A percentile compares a stretch with the other conserved stretches of the same genome.
Conservation (phyloP, 2,113 vertebrate genomes). For the Paradoxurus hermaphroditus region DNA sequence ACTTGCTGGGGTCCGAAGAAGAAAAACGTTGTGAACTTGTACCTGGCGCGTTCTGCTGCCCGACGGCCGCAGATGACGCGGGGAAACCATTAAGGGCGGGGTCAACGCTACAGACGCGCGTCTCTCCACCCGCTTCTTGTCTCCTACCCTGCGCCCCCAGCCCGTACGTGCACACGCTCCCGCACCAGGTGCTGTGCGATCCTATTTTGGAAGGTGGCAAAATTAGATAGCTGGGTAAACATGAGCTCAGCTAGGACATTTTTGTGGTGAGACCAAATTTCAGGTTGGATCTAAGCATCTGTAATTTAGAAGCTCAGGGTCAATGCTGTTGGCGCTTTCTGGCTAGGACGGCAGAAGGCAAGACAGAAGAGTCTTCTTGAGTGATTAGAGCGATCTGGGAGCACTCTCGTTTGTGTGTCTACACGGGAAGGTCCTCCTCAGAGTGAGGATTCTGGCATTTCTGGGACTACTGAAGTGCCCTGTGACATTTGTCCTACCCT, state of each 20-base stretch:
- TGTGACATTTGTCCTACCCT: rapidly evolving
- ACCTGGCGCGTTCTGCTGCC: not conserved
- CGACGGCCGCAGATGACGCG: not conserved
- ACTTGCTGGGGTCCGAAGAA: conserved; percentile 36
- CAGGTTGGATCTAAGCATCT: conserved; percentile 31
- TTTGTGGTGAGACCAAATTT: conserved; percentile 61
- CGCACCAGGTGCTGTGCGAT: not conserved
- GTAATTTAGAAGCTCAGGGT: conserved; percentile 50
- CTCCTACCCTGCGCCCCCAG: not conserved
- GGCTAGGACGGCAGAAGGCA: not conserved
- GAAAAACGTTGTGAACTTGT: not conserved
- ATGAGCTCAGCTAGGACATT: conserved; percentile 44
- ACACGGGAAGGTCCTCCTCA: not conserved
- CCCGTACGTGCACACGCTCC: not conserved
- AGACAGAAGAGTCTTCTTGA: not conserved
- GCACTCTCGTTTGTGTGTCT: not conserved
- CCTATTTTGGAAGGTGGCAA: conserved; percentile 56
- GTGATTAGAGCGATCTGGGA: not conserved
- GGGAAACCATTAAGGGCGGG: not conserved
- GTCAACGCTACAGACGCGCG: not conserved
- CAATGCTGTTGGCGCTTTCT: not conserved
- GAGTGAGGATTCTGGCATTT: not conserved
- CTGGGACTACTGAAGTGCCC: not conserved
- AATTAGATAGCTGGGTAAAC: conserved; percentile 59
- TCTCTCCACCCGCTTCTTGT: not conserved